A percentile compares a stretch with the other conserved stretches of the same genome.
These are phyloP conservation scores for Mus minutoides DNA, from an alignment of 2,797 vertebrate genomes.

Conservation along the genomic window DNA sequence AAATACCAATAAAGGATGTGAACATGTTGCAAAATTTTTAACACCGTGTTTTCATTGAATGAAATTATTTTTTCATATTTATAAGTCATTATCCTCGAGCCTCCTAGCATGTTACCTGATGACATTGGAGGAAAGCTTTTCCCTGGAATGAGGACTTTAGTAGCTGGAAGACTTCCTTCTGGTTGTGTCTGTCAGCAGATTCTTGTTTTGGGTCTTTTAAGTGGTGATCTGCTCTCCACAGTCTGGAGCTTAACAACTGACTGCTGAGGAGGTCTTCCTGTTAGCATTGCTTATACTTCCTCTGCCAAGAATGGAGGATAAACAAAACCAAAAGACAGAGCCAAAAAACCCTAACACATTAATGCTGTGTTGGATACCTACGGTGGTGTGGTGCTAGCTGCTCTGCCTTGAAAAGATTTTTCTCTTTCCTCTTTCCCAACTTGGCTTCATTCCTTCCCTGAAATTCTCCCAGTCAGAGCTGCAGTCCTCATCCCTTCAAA, in stretches of 20 bases:
- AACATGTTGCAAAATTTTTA: conserved; percentile 16
- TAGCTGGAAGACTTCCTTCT: background rate
- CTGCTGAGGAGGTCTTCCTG: background rate
- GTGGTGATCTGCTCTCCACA: background rate
- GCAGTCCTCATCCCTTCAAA: conserved; percentile 40
- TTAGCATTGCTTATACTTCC: conserved; percentile 13
- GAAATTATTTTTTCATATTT: conserved; percentile 48
- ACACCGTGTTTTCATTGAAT: conserved; percentile 4
- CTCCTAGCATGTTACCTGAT: background rate
- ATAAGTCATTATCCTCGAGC: conserved; percentile 36
- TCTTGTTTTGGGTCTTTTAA: background rate
- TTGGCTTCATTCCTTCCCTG: conserved; percentile 18
- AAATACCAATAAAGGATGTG: conserved; percentile 5
- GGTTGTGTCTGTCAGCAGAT: background rate
- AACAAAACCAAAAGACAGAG: background rate
- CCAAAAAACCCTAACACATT: background rate
- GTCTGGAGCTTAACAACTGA: background rate
- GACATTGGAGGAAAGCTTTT: background rate
- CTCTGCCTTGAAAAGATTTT: background rate
- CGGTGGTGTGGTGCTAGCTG: background rate
- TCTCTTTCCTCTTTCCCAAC: background rate
- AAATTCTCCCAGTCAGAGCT: conserved; percentile 24
- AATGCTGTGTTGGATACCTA: background rate
- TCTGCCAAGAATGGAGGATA: background rate
- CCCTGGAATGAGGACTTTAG: background rate